Conservation (phyloP, 2,888 invertebrate genomes). For the Punctoribates punctum region DNA sequence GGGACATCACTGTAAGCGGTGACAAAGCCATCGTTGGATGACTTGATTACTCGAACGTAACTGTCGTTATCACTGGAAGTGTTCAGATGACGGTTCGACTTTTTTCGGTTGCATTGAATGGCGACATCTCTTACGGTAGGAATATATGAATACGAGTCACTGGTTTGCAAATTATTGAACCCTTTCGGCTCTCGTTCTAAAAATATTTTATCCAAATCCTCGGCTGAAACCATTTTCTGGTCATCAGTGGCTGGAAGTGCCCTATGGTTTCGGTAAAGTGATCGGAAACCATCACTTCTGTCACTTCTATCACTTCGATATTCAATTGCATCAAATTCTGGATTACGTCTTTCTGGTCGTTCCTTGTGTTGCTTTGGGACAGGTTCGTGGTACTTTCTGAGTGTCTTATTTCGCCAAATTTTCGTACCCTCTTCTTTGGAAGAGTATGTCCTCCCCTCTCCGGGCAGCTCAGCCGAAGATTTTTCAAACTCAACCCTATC, state of each 20-base stretch:
- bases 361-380: conserved; percentile 11
- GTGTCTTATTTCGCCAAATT: conserved; percentile 38
- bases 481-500: background rate
- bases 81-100: conserved; percentile 32
- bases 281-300: background rate
- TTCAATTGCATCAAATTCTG: background rate
- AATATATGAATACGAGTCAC: conserved; percentile 26
- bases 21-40: conserved; percentile 48
- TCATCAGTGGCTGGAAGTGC: conserved; percentile 22
- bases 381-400: conserved; percentile 27
- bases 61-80: conserved; percentile 18
- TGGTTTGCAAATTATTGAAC: background rate
- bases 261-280: background rate
- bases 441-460: conserved; percentile 29
- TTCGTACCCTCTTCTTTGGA: conserved; percentile 35
- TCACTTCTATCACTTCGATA: conserved; percentile 4
- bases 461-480: conserved; percentile 20
- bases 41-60: conserved; percentile 39
- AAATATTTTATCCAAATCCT: conserved; percentile 39
- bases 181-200: conserved; percentile 19
- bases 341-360: background rate
- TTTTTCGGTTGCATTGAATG: conserved; percentile 42
- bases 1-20: conserved; percentile 48
- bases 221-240: conserved; percentile 9
- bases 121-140: conserved; percentile 28